These are phyloP conservation scores for Piaya cayana DNA, from an alignment of 2,113 vertebrate species.

Conservation along the genomic window DNA sequence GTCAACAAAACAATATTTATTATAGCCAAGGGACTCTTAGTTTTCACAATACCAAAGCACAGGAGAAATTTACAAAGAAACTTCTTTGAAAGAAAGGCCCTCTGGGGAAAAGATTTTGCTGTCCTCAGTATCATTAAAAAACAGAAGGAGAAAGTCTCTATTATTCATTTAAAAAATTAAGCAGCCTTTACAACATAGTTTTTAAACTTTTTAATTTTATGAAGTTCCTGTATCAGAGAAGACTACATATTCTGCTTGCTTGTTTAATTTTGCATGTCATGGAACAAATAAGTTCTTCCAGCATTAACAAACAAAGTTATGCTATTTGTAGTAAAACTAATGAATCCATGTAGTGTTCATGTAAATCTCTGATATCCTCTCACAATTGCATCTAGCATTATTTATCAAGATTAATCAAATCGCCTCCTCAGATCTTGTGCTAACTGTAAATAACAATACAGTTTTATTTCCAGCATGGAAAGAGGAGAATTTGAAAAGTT, in stretches of 20 bases:
- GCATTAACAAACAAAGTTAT: not conserved
- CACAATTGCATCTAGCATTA: not conserved
- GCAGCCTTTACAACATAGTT: not conserved
- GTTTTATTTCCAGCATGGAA: not conserved
- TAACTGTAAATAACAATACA: not conserved
- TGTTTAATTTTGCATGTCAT: not conserved
- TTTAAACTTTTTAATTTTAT: not conserved
- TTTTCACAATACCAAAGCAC: slow-evolving; percentile 49
- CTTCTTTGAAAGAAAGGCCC: not conserved
- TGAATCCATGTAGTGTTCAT: not conserved
- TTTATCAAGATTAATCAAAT: not conserved
- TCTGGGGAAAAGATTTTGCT: not conserved
- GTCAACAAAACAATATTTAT: slow-evolving; percentile 47
- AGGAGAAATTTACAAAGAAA: slow-evolving; percentile 39
- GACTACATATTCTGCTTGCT: not conserved
- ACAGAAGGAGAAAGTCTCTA: not conserved
- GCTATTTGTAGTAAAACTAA: not conserved
- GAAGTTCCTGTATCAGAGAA: not conserved
- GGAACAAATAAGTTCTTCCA: not conserved
- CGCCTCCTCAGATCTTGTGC: not conserved
- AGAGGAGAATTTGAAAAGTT: not conserved
- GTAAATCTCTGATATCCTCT: not conserved
- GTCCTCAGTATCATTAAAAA: not conserved
- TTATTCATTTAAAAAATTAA: slow-evolving; percentile 11
- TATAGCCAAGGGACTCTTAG: not conserved